Conservation (phyloP, 2,797 vertebrate genomes). For the Champsocephalus esox region DNA sequence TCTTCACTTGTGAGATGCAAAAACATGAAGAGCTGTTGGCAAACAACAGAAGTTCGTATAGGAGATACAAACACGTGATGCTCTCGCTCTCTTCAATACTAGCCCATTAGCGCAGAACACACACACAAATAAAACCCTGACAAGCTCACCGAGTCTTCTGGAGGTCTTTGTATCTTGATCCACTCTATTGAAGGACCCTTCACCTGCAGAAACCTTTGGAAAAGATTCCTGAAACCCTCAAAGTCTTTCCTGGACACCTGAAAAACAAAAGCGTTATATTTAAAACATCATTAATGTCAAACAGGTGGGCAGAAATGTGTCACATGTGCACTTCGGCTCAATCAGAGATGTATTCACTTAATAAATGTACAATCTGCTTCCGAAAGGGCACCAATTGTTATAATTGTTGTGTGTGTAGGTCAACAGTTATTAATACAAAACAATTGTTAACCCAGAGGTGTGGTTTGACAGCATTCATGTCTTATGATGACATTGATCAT, state of each 20-base stretch:
- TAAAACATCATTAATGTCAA: neutral
- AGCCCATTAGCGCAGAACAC: neutral
- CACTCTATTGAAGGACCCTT: slow-evolving; percentile 98
- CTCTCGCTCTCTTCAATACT: neutral
- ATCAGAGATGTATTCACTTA: neutral
- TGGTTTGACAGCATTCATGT: too few species aligned
- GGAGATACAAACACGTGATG: neutral
- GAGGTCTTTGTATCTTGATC: slow-evolving; percentile 96
- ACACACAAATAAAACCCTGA: neutral
- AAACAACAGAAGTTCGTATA: neutral
- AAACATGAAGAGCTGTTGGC: too few species aligned
- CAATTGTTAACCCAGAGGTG: too few species aligned
- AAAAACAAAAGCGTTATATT: slow-evolving; percentile 39
- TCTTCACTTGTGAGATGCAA: too few species aligned
- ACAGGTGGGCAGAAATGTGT: neutral
- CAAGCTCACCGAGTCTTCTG: slow-evolving; percentile 92
- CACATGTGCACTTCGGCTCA: neutral
- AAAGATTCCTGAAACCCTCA: slow-evolving; percentile 94
- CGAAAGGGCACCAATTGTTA: neutral
- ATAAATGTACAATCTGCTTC: neutral
- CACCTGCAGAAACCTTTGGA: slow-evolving; percentile 96
- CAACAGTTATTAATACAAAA: too few species aligned
- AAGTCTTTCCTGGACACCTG: slow-evolving; percentile 92
- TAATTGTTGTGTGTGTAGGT: too few species aligned
- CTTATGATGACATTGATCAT: too few species aligned